These are phyloP conservation scores for Machimus atricapillus DNA, from an alignment of 2,888 invertebrate species.

Conservation along the genomic window DNA sequence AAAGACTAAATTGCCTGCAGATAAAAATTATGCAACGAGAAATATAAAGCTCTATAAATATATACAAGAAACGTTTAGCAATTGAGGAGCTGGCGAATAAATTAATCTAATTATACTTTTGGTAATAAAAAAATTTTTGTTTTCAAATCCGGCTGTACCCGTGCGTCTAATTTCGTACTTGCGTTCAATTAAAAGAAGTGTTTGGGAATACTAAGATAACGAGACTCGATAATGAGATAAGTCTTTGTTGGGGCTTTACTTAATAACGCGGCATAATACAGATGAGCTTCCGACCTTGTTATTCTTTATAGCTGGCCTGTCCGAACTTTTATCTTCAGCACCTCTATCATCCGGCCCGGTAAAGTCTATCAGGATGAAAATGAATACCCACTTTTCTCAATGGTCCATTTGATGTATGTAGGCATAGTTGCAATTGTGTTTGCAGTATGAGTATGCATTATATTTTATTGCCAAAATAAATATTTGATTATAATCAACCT, in stretches of 20 bases:
- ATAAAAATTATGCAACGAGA: too few species aligned
- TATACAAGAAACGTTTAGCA: too few species aligned
- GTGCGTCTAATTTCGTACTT: too few species aligned
- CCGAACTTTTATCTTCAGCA: neutral
- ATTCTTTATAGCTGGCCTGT: neutral
- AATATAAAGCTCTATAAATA: too few species aligned
- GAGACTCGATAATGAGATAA: neutral
- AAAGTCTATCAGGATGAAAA: neutral
- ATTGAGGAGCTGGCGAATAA: too few species aligned
- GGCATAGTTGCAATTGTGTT: neutral
- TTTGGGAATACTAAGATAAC: neutral
- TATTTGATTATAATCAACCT: slow-evolving; percentile 47
- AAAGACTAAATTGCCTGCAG: too few species aligned
- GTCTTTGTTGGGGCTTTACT: neutral
- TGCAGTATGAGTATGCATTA: slow-evolving; percentile 21
- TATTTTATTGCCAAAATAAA: slow-evolving; percentile 47
- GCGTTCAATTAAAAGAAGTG: too few species aligned
- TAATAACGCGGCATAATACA: neutral
- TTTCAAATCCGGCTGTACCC: too few species aligned
- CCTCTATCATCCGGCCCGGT: neutral
- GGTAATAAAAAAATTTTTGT: too few species aligned
- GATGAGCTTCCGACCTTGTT: neutral
- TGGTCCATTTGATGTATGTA: neutral
- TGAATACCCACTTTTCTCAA: neutral
- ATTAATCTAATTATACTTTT: too few species aligned